Percentiles rank a stretch among this genome's conserved stretches.
Evolutionary conservation across 2,888 invertebrate species (phyloP).

Genomic region (Galerucella nymphaeae): DNA sequence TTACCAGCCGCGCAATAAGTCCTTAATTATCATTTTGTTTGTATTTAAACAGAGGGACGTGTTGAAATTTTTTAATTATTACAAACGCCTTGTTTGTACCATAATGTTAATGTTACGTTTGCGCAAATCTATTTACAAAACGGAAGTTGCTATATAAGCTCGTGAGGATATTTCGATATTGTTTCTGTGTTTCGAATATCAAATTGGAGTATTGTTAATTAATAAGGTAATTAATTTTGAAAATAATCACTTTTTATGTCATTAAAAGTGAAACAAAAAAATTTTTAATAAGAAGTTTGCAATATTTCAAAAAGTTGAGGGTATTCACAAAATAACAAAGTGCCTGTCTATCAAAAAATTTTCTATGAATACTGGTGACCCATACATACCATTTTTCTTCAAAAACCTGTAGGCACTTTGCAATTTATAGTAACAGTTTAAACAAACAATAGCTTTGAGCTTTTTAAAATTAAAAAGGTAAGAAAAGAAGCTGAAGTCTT

Average conservation of each 20-base stretch:
- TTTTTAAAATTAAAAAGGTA: not conserved
- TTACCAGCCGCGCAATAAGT: conserved; percentile 24
- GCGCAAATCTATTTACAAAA: conserved; percentile 25
- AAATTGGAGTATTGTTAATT: not conserved
- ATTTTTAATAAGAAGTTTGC: too few relatives aligned
- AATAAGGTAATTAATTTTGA: not conserved
- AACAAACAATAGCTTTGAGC: not conserved
- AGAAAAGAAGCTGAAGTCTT: not conserved
- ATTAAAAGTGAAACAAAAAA: too few relatives aligned
- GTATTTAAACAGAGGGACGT: conserved; percentile 33
- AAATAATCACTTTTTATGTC: not conserved
- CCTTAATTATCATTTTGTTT: conserved; percentile 32
- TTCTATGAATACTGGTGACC: too few relatives aligned
- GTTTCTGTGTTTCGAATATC: conserved; percentile 8
- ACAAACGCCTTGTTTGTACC: conserved; percentile 32
- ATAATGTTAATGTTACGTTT: conserved; percentile 32
- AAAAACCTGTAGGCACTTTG: too few relatives aligned
- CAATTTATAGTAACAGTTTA: too few relatives aligned
- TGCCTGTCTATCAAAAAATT: too few relatives aligned
- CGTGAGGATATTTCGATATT: conserved; percentile 32
- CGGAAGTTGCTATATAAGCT: conserved; percentile 34
- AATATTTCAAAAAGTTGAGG: too few relatives aligned
- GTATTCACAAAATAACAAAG: too few relatives aligned
- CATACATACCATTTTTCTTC: too few relatives aligned
- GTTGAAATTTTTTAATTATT: conserved; percentile 40